A percentile compares a stretch with the other conserved stretches of the same genome.
These are phyloP conservation scores for Pygoscelis antarcticus DNA, from an alignment of 2,113 vertebrate genomes.

Conservation along the genomic window DNA sequence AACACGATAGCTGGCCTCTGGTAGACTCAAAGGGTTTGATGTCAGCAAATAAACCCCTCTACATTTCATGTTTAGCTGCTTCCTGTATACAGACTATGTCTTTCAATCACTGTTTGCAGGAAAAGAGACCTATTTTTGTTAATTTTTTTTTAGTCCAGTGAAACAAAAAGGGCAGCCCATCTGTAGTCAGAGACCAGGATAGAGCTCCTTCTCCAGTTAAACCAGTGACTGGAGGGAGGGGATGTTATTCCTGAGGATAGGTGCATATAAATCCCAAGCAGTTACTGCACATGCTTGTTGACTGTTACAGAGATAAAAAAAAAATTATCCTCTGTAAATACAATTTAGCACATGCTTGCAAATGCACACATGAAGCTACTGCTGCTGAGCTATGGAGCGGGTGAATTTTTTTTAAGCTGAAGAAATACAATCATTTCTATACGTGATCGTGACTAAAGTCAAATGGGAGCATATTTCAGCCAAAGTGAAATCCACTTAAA, in stretches of 20 bases:
- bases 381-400: background rate
- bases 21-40: background rate
- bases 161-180: background rate
- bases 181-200: background rate
- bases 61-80: background rate
- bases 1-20: background rate
- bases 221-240: background rate
- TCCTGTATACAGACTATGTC: background rate
- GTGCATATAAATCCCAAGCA: background rate
- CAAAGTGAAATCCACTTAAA: background rate
- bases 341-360: background rate
- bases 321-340: background rate
- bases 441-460: background rate
- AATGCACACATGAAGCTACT: background rate
- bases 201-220: background rate
- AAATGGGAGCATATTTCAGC: background rate
- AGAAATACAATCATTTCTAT: background rate
- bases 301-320: background rate
- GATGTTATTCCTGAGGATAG: background rate
- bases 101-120: background rate
- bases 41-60: background rate
- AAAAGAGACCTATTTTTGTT: background rate
- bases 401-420: background rate
- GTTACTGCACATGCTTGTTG: background rate
- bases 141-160: background rate